Percentiles rank a stretch among this genome's conserved stretches.
phyloP scores from a whole-genome alignment of 2,888 invertebrate genomes.

The Cyclophora albipunctata region DNA sequence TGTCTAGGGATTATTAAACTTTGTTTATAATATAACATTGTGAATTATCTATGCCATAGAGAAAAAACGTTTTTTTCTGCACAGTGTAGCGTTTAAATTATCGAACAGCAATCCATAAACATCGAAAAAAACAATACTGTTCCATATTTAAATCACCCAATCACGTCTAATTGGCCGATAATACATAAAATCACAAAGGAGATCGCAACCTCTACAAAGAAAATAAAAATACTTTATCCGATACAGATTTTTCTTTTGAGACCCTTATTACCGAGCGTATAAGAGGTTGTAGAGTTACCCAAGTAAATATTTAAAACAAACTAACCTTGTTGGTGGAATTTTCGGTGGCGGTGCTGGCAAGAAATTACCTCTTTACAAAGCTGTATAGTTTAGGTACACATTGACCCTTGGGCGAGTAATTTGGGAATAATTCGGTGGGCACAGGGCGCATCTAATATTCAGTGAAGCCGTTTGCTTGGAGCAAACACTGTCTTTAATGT shows the following conservation, averaged over 20 bases:
- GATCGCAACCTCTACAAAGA: too few relatives aligned
- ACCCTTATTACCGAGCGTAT: conserved; percentile 2
- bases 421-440: conserved; percentile 26
- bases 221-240: background rate
- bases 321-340: conserved; percentile 12
- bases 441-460: conserved; percentile 30
- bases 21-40: too few relatives aligned
- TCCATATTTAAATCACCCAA: too few relatives aligned
- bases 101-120: too few relatives aligned
- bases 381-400: conserved; percentile 10
- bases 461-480: conserved; percentile 17
- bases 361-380: conserved; percentile 12
- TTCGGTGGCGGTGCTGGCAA: conserved; percentile 5
- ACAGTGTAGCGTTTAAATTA: too few relatives aligned
- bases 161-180: background rate
- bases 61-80: too few relatives aligned
- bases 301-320: conserved; percentile 19
- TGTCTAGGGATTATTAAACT: background rate
- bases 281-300: conserved; percentile 7
- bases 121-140: too few relatives aligned
- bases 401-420: conserved; percentile 20
- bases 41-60: too few relatives aligned
- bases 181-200: background rate
- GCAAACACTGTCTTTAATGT: conserved; percentile 23
- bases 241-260: conserved; percentile 2